A percentile compares a stretch with the other conserved stretches of the same genome.
These are phyloP conservation scores for Gasterosteus nipponicus DNA, from an alignment of 2,113 vertebrate genomes.

Conservation along the genomic window DNA sequence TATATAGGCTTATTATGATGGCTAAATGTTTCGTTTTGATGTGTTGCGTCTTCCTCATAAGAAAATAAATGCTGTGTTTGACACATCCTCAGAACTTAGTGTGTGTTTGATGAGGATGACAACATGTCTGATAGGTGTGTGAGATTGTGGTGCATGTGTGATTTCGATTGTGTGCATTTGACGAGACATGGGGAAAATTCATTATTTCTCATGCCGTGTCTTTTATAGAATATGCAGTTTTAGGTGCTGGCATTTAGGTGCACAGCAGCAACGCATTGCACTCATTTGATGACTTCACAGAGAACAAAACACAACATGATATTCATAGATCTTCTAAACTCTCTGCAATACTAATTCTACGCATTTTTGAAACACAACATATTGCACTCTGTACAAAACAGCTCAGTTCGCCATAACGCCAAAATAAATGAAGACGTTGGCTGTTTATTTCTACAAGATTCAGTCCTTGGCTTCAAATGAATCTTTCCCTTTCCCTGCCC, in stretches of 20 bases:
- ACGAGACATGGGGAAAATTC: background rate
- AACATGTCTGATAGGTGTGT: background rate
- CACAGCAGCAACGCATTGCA: background rate
- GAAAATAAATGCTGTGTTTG: background rate
- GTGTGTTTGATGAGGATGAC: background rate
- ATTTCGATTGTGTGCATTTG: background rate
- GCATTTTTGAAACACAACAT: constrained; percentile 3
- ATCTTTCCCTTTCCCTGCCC: constrained; percentile 18
- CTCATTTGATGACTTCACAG: background rate
- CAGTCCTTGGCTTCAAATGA: constrained; percentile 28
- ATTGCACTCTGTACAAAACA: background rate
- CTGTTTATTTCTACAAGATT: constrained; percentile 8
- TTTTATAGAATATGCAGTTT: constrained; percentile 10
- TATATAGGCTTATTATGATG: too few relatives aligned
- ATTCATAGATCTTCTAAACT: background rate
- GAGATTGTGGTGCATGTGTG: background rate
- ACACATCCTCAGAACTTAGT: background rate
- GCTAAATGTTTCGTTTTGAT: too few relatives aligned
- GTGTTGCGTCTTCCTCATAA: background rate
- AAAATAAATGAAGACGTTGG: background rate
- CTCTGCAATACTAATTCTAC: background rate
- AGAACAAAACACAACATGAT: background rate
- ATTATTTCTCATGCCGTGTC: background rate
- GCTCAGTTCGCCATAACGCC: background rate
- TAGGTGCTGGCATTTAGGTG: background rate